Evolutionary conservation across 2,888 invertebrate genomes (phyloP).

Genomic region (Metalampra italica): DNA sequence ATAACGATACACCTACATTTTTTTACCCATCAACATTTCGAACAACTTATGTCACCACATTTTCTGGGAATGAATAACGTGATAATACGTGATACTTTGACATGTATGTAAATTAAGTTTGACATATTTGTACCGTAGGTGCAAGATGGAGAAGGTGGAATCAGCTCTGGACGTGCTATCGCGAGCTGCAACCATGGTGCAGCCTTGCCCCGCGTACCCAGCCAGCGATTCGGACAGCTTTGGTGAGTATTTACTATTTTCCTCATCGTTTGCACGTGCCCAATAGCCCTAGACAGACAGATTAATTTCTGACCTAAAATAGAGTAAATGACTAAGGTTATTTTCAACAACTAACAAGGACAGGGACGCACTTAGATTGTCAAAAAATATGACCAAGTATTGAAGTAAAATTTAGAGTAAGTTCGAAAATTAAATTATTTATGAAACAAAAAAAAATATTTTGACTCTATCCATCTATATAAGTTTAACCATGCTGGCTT

Average conservation of each 20-base stretch:
- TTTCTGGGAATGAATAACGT: background rate
- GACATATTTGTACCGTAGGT: constrained; percentile 23
- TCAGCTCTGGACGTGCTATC: constrained; percentile 92
- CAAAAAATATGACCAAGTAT: too few relatives aligned
- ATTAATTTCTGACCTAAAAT: too few relatives aligned
- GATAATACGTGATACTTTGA: background rate
- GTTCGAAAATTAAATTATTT: too few relatives aligned
- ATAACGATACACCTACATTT: too few relatives aligned
- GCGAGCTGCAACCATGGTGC: constrained; percentile 93
- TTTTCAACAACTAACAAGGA: too few relatives aligned
- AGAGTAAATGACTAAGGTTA: too few relatives aligned
- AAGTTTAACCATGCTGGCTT: too few relatives aligned
- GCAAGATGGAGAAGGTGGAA: constrained; percentile 84
- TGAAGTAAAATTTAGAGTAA: too few relatives aligned
- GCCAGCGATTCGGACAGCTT: constrained; percentile 72
- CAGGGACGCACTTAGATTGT: too few relatives aligned
- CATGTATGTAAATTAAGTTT: background rate
- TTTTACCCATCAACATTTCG: background rate
- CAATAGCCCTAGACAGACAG: too few relatives aligned
- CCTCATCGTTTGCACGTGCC: background rate
- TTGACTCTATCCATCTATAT: too few relatives aligned
- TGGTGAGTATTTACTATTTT: constrained; percentile 61
- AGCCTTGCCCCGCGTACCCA: constrained; percentile 80
- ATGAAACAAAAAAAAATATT: too few relatives aligned
- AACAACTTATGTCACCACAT: background rate